Evolutionary conservation across 1,140 invertebrate genomes (phyloP), one percentile per base, ranked within the genome.

Genomic region (Chlorops oryzae): DNA sequence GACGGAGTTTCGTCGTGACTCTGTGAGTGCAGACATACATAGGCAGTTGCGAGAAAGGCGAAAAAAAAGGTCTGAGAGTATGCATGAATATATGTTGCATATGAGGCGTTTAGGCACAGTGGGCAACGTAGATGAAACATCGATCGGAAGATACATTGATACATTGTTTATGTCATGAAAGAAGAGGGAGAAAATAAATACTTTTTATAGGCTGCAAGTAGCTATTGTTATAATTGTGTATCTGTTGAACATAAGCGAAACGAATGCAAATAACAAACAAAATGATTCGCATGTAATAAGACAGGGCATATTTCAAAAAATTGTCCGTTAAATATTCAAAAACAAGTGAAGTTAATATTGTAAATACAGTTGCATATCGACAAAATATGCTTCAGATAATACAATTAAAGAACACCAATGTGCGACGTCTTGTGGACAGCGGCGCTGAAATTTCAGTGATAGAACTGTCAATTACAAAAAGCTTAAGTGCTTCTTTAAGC

Each of bases 41-140:
- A 41, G 23, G 5, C 39, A 41, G n/a, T n/a, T n/a, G n/a, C n/a
- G n/a, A n/a, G n/a, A n/a, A n/a, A n/a, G n/a, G n/a, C n/a, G n/a
- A n/a, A n/a, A n/a, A n/a, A n/a, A n/a, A n/a, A n/a, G n/a, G n/a
- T n/a, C n/a, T n/a, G n/a, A n/a, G n/a, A n/a, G n/a, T n/a, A n/a
- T n/a, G n/a, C n/a, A 41, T 41, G 39, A 41, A 20, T 41, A 41
- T n/a, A 41, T 41, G 6, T 41, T 41, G 23, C 20, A 41, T 6
- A 41, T 41, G 39, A 17, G 39, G 5, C 15, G 20, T 18, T 20
- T 41, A 20, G 39, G 39, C 12, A n/a, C 39, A 21, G 13, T 9
- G 5, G 39, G 39, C 20, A 20, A 41, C 12, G 39, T 41, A 5
- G 39, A 41, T 18, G 39, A 41, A 6, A n/a, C 15, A 6, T 41